Evolutionary conservation across 2,113 vertebrate genomes (phyloP).

Genomic region (Atlantisia rogersi): DNA sequence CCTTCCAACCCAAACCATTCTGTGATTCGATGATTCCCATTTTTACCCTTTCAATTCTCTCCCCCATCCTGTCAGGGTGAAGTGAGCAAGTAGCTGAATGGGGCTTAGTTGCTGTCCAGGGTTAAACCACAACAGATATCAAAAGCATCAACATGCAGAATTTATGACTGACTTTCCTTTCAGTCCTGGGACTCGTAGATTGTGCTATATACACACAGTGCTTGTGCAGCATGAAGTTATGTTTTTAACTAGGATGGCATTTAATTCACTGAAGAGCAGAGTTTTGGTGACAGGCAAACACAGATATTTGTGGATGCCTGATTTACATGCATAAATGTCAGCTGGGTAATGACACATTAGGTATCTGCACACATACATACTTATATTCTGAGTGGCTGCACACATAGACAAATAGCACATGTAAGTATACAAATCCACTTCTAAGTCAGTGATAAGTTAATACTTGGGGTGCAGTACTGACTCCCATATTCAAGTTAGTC

Average conservation of each 20-base stretch:
- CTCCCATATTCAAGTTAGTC: background rate
- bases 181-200: background rate
- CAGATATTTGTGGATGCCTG: background rate
- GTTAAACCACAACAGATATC: background rate
- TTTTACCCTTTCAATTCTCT: too few species aligned
- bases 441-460: background rate
- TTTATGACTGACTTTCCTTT: background rate
- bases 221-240: background rate
- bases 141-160: background rate
- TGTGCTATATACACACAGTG: background rate
- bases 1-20: too few species aligned
- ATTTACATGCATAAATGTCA: background rate
- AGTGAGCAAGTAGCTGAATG: too few species aligned
- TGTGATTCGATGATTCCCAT: too few species aligned
- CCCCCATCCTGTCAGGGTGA: too few species aligned
- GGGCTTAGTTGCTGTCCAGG: too few species aligned
- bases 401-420: background rate
- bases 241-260: background rate
- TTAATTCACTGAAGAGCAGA: background rate
- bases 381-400: background rate
- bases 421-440: background rate
- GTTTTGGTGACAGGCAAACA: background rate
- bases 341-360: background rate
- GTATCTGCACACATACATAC: background rate
- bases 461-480: background rate